These are phyloP conservation scores for Tapera naevia DNA, from an alignment of 2,797 vertebrate species.

Conservation along the genomic window DNA sequence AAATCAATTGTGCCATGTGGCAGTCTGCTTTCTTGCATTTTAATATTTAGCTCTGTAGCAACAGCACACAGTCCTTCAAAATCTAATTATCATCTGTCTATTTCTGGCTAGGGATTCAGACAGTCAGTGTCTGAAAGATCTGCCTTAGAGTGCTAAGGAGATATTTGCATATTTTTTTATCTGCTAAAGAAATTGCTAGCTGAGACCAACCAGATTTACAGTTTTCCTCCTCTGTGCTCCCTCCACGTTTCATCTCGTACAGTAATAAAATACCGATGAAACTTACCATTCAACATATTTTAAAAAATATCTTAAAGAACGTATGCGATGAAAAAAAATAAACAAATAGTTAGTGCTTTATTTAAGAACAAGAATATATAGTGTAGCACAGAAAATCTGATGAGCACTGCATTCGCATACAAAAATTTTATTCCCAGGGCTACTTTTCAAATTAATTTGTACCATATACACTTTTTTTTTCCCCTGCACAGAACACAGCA, in stretches of 20 bases:
- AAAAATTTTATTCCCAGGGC: not conserved
- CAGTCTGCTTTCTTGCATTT: conserved; percentile 60
- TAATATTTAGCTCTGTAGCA: conserved; percentile 52
- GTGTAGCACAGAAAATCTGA: not conserved
- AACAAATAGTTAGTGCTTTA: not conserved
- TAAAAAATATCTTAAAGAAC: not conserved
- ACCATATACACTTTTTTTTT: not conserved
- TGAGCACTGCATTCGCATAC: not conserved
- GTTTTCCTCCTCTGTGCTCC: not conserved
- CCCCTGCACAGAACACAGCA: not conserved
- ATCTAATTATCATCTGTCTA: conserved; percentile 35
- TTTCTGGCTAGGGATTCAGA: conserved; percentile 21
- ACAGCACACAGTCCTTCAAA: conserved; percentile 42
- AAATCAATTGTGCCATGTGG: conserved; percentile 60
- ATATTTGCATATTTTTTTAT: conserved; percentile 38
- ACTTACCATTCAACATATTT: not conserved
- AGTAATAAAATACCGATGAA: not conserved
- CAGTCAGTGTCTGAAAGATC: not conserved
- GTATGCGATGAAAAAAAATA: not conserved
- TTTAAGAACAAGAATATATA: not conserved
- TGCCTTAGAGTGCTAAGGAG: not conserved
- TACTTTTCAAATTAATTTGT: not conserved
- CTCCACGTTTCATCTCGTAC: not conserved
- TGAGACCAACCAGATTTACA: not conserved
- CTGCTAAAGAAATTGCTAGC: conserved; percentile 16